Evolutionary conservation across 2,113 vertebrate species (phyloP).

Genomic region (Nesoenas mayeri): DNA sequence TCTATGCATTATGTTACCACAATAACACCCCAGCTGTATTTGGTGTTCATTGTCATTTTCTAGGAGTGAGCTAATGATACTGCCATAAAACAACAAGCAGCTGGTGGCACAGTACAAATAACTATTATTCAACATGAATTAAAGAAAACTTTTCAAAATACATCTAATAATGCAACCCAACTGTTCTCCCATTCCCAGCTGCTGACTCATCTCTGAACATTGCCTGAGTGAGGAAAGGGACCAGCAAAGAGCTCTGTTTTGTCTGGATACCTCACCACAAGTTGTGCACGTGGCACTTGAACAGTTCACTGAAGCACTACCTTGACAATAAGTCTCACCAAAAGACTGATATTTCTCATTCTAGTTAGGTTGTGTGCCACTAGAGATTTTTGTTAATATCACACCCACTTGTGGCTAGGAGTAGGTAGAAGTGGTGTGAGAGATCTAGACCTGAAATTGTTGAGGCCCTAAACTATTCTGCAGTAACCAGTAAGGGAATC

Average conservation of each 20-base stretch:
- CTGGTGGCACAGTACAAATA: slow-evolving; percentile 17
- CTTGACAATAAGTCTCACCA: not conserved
- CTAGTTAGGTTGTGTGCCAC: not conserved
- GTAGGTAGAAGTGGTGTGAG: not conserved
- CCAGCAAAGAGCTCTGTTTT: not conserved
- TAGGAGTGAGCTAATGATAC: not conserved
- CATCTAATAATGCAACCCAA: not conserved
- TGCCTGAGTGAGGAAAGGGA: not conserved
- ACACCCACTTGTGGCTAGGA: not conserved
- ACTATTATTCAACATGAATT: slow-evolving; percentile 15
- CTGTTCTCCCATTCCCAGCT: not conserved
- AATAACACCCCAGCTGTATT: slow-evolving; percentile 1
- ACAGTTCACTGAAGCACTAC: not conserved
- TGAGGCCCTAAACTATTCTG: not conserved
- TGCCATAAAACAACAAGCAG: slow-evolving; percentile 14
- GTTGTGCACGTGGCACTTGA: not conserved
- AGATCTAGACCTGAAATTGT: not conserved
- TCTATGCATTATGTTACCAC: not conserved
- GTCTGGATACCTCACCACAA: not conserved
- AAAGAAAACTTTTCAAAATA: not conserved
- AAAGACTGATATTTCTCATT: not conserved
- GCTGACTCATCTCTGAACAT: not conserved
- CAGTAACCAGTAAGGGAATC: not conserved
- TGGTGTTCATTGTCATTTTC: not conserved
- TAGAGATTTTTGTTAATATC: not conserved